phyloP scores from a whole-genome alignment of 2,888 invertebrate species.

The Drosophila hawaiiensis region DNA sequence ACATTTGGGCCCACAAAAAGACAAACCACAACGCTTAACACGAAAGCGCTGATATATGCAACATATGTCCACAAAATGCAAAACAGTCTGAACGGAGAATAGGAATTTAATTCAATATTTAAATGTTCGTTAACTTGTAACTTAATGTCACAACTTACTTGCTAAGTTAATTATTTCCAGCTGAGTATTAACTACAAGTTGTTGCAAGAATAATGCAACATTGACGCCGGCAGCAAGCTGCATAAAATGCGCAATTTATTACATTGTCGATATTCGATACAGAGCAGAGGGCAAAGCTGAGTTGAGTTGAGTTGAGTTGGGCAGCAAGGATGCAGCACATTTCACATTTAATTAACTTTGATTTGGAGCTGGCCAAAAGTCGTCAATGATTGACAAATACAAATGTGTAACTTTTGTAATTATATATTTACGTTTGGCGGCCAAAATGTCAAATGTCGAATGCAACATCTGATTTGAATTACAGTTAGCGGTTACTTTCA shows the following conservation, averaged over 20 bases:
- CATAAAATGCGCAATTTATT: slow-evolving; percentile 56
- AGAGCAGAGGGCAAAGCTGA: background rate
- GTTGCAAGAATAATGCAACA: slow-evolving; percentile 20
- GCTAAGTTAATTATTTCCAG: background rate
- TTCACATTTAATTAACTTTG: slow-evolving; percentile 33
- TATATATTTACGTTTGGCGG: slow-evolving; percentile 6
- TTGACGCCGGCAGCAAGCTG: slow-evolving; percentile 2
- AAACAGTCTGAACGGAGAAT: background rate
- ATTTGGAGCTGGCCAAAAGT: background rate
- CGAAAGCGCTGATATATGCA: background rate
- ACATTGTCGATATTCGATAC: slow-evolving; percentile 48
- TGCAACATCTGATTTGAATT: slow-evolving; percentile 34
- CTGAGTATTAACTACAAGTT: slow-evolving; percentile 29
- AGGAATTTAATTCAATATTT: background rate
- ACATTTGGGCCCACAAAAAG: background rate
- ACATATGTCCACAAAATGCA: background rate
- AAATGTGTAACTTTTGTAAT: background rate
- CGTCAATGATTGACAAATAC: slow-evolving; percentile 14
- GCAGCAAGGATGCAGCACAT: background rate
- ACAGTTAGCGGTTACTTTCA: slow-evolving; percentile 32
- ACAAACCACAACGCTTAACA: background rate
- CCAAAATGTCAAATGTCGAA: slow-evolving; percentile 31
- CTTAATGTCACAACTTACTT: background rate
- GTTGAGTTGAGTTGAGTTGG: background rate
- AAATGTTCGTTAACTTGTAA: background rate